A percentile compares a stretch with the other conserved stretches of the same genome.
phyloP scores from a whole-genome alignment of 2,888 invertebrate species.

The Encarsia formosa region DNA sequence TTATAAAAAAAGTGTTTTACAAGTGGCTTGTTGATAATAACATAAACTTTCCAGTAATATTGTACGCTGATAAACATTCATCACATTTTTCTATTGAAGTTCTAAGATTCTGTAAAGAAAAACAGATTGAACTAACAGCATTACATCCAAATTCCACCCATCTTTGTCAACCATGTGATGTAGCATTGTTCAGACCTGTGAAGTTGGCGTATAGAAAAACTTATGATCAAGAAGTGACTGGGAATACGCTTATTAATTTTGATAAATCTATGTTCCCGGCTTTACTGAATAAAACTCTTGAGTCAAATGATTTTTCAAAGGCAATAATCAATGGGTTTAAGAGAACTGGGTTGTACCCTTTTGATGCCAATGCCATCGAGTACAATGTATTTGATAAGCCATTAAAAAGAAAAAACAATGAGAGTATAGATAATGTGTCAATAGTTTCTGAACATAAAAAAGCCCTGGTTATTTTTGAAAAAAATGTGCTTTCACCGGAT shows the following conservation, averaged over 20 bases:
- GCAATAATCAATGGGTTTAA: no score
- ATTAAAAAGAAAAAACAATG: no score
- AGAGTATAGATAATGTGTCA: no score
- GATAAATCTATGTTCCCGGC: background rate
- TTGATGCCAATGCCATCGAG: no score
- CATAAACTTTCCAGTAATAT: slow-evolving; percentile 28
- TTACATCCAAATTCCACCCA: slow-evolving; percentile 13
- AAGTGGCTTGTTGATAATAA: slow-evolving; percentile 3
- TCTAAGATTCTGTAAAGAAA: slow-evolving; percentile 30
- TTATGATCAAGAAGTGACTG: background rate
- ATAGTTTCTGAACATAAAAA: no score
- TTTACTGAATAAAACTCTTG: no score
- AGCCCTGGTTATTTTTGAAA: no score
- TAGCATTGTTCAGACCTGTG: slow-evolving; percentile 8
- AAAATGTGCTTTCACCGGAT: no score
- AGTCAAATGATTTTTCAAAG: no score
- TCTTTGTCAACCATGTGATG: slow-evolving; percentile 5
- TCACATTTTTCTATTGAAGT: slow-evolving; percentile 33
- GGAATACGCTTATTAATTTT: background rate
- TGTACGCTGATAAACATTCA: slow-evolving; percentile 31
- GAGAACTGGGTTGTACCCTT: no score
- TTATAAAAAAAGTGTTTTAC: slow-evolving; percentile 29
- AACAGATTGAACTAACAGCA: slow-evolving; percentile 2
- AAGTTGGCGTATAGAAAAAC: slow-evolving; percentile 4
- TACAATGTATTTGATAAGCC: no score